Evolutionary conservation across 2,888 invertebrate genomes (phyloP).

Genomic region (Agrilus cyanescens): DNA sequence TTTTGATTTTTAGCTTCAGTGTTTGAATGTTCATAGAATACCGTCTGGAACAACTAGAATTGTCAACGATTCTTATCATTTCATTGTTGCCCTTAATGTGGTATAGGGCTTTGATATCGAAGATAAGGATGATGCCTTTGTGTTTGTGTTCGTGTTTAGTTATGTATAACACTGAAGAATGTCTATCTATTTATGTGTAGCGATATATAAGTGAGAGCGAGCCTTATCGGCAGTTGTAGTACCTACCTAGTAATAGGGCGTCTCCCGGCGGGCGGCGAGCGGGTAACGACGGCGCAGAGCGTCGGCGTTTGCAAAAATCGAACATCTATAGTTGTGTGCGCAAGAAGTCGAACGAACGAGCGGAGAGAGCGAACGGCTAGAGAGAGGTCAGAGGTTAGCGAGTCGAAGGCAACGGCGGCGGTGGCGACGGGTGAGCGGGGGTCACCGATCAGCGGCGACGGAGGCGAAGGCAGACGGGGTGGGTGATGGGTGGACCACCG

Average conservation of each 20-base stretch:
- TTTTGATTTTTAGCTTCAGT: no score
- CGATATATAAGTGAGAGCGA: no score
- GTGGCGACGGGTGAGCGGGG: slow-evolving; percentile 17
- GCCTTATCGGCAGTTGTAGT: no score
- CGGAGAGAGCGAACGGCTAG: slow-evolving; percentile 27
- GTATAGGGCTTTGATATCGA: no score
- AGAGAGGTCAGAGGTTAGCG: slow-evolving; percentile 25
- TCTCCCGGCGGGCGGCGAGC: slow-evolving; percentile 13
- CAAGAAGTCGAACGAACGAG: slow-evolving; percentile 29
- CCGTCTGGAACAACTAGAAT: no score
- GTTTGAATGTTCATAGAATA: no score
- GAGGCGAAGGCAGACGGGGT: slow-evolving; percentile 5
- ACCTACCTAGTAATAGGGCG: slow-evolving; percentile 9
- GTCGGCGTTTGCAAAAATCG: slow-evolving; percentile 36
- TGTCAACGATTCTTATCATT: no score
- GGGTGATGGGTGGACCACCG: slow-evolving; percentile 4
- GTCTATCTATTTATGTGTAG: no score
- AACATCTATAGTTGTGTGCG: slow-evolving; percentile 35
- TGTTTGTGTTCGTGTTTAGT: no score
- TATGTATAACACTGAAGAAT: no score
- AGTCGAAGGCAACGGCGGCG: slow-evolving; percentile 15
- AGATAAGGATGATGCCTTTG: no score
- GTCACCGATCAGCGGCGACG: slow-evolving; percentile 15
- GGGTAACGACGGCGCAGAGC: slow-evolving; percentile 21
- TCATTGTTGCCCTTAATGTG: no score